Evolutionary conservation across 2,797 vertebrate genomes (phyloP), one percentile per base, ranked within the genome.

Genomic region (Pseudotriccus pelzelni): DNA sequence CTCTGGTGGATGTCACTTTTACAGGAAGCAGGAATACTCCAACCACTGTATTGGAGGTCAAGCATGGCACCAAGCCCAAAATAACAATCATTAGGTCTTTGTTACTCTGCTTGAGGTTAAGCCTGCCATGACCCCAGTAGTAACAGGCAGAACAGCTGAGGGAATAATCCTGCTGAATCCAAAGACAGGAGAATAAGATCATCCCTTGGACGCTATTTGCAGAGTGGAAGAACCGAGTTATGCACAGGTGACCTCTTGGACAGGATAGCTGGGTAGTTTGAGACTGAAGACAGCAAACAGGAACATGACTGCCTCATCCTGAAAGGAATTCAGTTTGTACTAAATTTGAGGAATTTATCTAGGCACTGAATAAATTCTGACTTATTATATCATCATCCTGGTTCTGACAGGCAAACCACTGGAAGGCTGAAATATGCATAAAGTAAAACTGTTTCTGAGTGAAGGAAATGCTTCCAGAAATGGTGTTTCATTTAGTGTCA

Each of bases 21-120:
- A 14, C 18, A 24, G 32, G 39, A 66, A 60, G 34, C 34, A 64
- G 36, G 34, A 72, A 34, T 32, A 28, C 21, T 70, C 67, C 58
- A 39, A 1, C 4, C 0, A 0, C 53, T 15, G 7, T 9, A 21
- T 2, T 16, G 28, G 62, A 81, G 62, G 23, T 39, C 5, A 28
- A 30, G n/a, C 2, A 0, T 64, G 93, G 69, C 88, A 64, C 69
- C 39, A 21, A 87, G 64, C 75, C 90, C 62, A 58, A 72, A 72
- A 69, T 50, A 84, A 75, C 56, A 36, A 88, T 86, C 64, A n/a
- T 78, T 36, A 81, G 80, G 77, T 58, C 93, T 84, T 43, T n/a
- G 41, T 32, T 90, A 20, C 37, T 43, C 73, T 72, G 69, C 58
- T 82, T 72, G 83, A 60, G 92, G 73, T 85, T 89, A 93, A 94